Conservation (phyloP, 2,797 vertebrate species). For the Babyrousa celebensis region DNA sequence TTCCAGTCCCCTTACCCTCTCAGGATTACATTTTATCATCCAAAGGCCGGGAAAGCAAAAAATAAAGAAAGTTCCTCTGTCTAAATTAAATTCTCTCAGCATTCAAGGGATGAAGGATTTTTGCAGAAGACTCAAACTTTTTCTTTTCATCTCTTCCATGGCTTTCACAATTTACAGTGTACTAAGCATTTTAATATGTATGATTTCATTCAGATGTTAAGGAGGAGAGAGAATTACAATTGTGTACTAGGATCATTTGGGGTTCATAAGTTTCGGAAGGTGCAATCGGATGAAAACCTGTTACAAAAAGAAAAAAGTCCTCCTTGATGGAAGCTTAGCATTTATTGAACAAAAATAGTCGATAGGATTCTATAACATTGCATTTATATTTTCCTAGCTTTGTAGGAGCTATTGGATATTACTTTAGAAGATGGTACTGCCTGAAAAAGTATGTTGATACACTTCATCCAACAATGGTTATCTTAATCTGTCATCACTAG, state of each 20-base stretch:
- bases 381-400: conserved; percentile 56
- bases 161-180: not conserved
- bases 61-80: conserved; percentile 9
- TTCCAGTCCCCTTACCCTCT: not conserved
- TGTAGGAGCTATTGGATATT: not conserved
- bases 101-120: not conserved
- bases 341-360: conserved; percentile 46
- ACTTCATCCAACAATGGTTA: not conserved
- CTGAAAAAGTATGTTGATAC: not conserved
- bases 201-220: conserved; percentile 61
- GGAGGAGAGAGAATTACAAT: conserved; percentile 28
- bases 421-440: not conserved
- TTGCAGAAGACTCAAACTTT: conserved; percentile 34
- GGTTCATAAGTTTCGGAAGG: conserved; percentile 36
- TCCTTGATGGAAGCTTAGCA: not conserved
- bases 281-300: conserved; percentile 58
- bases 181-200: not conserved
- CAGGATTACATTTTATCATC: conserved; percentile 11
- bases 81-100: conserved; percentile 37
- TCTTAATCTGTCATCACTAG: not conserved
- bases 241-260: not conserved
- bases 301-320: conserved; percentile 56
- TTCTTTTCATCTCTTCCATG: conserved; percentile 11
- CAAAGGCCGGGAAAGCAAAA: conserved; percentile 51
- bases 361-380: not conserved